Evolutionary conservation across 2,113 vertebrate species (phyloP), one percentile per base, ranked within the genome.

Genomic region (Circaetus cinerascens): DNA sequence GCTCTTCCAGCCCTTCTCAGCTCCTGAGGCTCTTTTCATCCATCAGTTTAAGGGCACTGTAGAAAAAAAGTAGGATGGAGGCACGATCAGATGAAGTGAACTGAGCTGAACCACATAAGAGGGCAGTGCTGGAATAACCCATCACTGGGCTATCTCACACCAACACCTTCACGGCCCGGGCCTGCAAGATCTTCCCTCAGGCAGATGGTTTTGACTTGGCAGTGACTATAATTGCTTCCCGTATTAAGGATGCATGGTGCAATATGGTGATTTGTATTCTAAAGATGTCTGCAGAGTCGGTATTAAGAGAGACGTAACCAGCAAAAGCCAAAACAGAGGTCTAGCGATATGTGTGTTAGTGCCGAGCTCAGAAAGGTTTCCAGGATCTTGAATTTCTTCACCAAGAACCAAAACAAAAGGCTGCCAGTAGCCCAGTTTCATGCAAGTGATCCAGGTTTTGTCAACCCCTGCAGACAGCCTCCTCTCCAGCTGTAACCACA

Each of bases 151-250:
- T 86, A 46, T 64, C 66, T 90, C 48, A 38, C 30, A 85, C 45
- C 10, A 72, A 40, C 30, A 63, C 5, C 40, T 86, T 72, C 64
- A 43, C 9, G 22, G 11, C 32, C 40, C 0, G 0, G 27, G 53
- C 34, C 69, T 85, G 66, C n/a, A 81, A 91, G 68, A 34, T 67
- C 66, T 81, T 86, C 68, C 57, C 26, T 72, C 30, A 68, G 64
- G 77, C 73, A 94, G 68, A 63, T 45, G 66, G 27, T 80, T 94
- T 69, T 30, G 20, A 68, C n/a, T 60, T 92, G 63, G 41, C 64
- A 90, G 40, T 48, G 76, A 38, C 56, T 67, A 57, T 67, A 81
- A 89, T 75, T 91, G 64, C 66, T 80, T 90, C 60, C 72, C 79
- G 23, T 90, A 43, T 75, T 86, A 82, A 63, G 56, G 80, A 75